phyloP scores from a whole-genome alignment of 2,113 vertebrate species.

The Meleagris gallopavo region DNA sequence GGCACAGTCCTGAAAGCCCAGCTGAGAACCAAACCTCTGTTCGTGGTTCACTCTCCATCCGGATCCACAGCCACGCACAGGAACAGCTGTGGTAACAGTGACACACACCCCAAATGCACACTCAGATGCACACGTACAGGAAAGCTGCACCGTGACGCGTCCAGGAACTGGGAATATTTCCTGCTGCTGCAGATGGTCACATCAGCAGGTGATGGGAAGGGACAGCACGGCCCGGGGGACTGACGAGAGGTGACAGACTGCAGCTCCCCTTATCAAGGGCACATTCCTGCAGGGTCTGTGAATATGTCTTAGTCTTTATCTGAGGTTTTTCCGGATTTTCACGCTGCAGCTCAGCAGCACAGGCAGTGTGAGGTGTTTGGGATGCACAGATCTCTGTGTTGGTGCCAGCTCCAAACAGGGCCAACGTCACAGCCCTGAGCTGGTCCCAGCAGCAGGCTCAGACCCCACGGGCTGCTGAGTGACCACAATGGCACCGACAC shows the following conservation, averaged over 20 bases:
- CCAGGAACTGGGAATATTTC: not conserved
- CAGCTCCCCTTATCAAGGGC: not conserved
- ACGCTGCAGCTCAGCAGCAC: not conserved
- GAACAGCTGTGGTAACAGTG: not conserved
- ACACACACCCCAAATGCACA: too few relatives aligned
- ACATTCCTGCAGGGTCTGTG: not conserved
- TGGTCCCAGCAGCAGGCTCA: not conserved
- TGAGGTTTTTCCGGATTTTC: not conserved
- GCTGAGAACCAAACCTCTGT: not conserved
- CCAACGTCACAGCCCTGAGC: not conserved
- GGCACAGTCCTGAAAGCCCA: not conserved
- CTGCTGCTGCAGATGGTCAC: not conserved
- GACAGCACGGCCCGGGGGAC: accelerated
- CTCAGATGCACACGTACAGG: accelerated
- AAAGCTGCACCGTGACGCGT: accelerated
- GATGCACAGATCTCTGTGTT: not conserved
- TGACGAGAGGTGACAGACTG: too few relatives aligned
- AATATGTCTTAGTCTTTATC: not conserved
- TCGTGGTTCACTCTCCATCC: accelerated
- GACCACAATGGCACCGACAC: accelerated
- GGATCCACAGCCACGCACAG: accelerated
- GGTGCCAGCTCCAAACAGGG: not conserved
- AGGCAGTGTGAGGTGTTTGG: not conserved
- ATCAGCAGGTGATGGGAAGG: not conserved
- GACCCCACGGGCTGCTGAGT: not conserved